A percentile compares a stretch with the other conserved stretches of the same genome.
Evolutionary conservation across 2,113 vertebrate species (phyloP).

Genomic region (Progne subis): DNA sequence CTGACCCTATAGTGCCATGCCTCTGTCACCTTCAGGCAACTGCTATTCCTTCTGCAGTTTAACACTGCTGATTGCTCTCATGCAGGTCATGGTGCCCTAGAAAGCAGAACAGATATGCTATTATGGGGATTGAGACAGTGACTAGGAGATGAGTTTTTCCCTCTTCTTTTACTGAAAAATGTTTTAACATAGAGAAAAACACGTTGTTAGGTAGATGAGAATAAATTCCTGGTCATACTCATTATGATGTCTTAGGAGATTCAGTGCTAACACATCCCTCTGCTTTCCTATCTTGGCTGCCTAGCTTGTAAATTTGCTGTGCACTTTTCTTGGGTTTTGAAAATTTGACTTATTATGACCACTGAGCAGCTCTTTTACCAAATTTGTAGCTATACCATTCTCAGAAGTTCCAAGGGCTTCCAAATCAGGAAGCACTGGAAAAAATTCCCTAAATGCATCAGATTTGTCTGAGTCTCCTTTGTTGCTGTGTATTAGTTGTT

Average conservation of each 20-base stretch:
- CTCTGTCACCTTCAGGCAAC: neutral
- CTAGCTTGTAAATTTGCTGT: neutral
- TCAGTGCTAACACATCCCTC: neutral
- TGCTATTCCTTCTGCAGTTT: neutral
- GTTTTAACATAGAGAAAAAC: neutral
- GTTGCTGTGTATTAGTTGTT: too few relatives aligned
- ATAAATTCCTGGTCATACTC: neutral
- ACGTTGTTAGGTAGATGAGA: neutral
- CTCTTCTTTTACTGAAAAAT: neutral
- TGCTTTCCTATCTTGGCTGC: neutral
- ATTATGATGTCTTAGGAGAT: neutral
- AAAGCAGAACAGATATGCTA: neutral
- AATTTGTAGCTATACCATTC: neutral
- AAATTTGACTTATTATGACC: neutral
- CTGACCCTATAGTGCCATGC: neutral
- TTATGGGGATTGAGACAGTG: neutral
- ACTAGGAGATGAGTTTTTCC: neutral
- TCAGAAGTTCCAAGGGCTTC: neutral
- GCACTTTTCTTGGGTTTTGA: neutral
- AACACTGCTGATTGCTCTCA: neutral
- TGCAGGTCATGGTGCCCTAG: neutral
- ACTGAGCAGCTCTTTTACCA: neutral
- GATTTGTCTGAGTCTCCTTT: neutral
- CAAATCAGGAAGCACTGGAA: neutral
- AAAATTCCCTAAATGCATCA: neutral